These are phyloP conservation scores for Xylocampa areola DNA, from an alignment of 2,888 invertebrate genomes.

Conservation along the genomic window DNA sequence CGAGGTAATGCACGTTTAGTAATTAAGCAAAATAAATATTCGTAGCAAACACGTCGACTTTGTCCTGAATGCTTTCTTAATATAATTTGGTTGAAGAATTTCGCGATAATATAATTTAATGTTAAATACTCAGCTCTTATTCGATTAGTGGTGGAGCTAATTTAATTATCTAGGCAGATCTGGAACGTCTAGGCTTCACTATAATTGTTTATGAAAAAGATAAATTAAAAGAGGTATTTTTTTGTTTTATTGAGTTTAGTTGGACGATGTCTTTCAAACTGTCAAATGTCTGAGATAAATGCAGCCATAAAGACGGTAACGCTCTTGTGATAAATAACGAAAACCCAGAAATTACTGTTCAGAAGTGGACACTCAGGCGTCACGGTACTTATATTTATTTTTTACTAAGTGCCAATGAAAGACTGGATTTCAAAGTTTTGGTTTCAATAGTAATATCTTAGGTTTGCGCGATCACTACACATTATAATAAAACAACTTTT, in stretches of 20 bases:
- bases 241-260: conserved; percentile 5
- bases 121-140: not conserved
- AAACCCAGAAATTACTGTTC: too few species aligned
- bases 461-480: too few species aligned
- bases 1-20: conserved; percentile 35
- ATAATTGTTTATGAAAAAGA: conserved; percentile 26
- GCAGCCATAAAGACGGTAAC: not conserved
- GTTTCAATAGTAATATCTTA: too few species aligned
- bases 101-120: not conserved
- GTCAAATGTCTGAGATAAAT: conserved; percentile 9
- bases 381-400: too few species aligned
- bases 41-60: conserved; percentile 18
- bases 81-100: conserved; percentile 3
- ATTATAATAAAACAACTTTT: too few species aligned
- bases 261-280: too few species aligned
- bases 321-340: too few species aligned
- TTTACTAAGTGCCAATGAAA: too few species aligned
- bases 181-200: conserved; percentile 11
- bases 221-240: conserved; percentile 19
- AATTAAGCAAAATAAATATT: conserved; percentile 40
- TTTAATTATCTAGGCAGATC: conserved; percentile 16
- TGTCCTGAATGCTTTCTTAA: conserved; percentile 5
- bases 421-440: too few species aligned
- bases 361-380: too few species aligned
- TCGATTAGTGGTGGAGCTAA: conserved; percentile 5